These are phyloP conservation scores for Eupithecia centaureata DNA, from an alignment of 2,888 invertebrate genomes.

Conservation along the genomic window DNA sequence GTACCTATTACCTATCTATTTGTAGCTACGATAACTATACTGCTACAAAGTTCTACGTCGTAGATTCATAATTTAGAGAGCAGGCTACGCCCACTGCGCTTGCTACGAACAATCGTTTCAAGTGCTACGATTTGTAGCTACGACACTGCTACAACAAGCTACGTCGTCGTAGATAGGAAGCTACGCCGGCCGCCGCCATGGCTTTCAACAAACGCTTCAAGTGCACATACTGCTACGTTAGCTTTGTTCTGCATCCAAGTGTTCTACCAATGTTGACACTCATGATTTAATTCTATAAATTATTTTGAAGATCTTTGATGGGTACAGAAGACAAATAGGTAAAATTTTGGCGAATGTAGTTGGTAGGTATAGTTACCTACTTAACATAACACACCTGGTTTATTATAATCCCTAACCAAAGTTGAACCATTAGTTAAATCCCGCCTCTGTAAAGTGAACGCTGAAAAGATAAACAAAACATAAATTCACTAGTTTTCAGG, in stretches of 20 bases:
- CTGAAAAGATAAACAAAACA: slow-evolving; percentile 63
- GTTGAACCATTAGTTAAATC: slow-evolving; percentile 45
- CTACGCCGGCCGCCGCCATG: neutral
- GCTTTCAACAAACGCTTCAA: too few relatives aligned
- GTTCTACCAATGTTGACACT: neutral
- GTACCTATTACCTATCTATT: neutral
- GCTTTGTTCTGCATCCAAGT: neutral
- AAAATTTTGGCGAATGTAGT: too few relatives aligned
- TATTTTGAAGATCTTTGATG: too few relatives aligned
- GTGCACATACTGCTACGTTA: neutral
- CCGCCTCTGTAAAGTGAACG: slow-evolving; percentile 48
- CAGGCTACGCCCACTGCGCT: too few relatives aligned
- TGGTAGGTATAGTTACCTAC: neutral
- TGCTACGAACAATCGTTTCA: neutral
- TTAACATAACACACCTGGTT: too few relatives aligned
- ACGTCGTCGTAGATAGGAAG: neutral
- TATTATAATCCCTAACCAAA: slow-evolving; percentile 10
- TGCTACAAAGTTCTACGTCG: too few relatives aligned
- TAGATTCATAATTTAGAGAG: too few relatives aligned
- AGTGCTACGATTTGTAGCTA: neutral
- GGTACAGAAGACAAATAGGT: too few relatives aligned
- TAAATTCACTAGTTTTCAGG: slow-evolving; percentile 72
- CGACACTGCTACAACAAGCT: neutral
- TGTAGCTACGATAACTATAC: neutral
- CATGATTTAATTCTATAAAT: neutral